Percentiles rank a stretch among this genome's conserved stretches.
Conservation (phyloP, 2,113 vertebrate species). For the Saimiri boliviensis region DNA sequence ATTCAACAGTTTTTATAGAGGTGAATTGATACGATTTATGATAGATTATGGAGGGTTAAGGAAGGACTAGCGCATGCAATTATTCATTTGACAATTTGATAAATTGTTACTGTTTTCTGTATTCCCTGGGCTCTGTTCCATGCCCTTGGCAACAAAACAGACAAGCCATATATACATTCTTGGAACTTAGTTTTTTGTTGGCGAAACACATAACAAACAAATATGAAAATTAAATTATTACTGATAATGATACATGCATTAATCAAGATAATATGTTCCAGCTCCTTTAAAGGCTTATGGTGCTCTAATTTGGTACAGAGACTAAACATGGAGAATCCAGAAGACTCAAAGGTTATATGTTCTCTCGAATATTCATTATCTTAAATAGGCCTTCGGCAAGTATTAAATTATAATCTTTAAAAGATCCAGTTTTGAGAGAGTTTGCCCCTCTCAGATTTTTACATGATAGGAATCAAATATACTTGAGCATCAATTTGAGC, state of each 20-base stretch:
- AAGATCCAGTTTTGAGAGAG: neutral
- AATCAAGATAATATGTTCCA: neutral
- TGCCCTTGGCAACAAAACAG: neutral
- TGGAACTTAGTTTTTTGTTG: conserved; percentile 22
- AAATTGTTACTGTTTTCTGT: neutral
- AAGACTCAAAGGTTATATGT: neutral
- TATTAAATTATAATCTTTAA: neutral
- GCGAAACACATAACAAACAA: neutral
- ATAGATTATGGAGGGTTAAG: neutral
- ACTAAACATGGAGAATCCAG: neutral
- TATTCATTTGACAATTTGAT: neutral
- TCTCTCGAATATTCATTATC: neutral
- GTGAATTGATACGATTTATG: neutral
- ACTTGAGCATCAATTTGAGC: neutral
- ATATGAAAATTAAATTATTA: neutral
- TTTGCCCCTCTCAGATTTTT: neutral
- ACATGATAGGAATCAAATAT: neutral
- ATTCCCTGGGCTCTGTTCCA: neutral
- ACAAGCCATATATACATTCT: neutral
- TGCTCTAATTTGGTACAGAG: neutral
- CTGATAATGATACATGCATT: neutral
- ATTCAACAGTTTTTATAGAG: neutral
- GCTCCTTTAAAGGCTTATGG: neutral
- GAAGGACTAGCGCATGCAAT: neutral
- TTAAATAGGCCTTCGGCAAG: neutral